A percentile compares a stretch with the other conserved stretches of the same genome.
Conservation (phyloP, 2,797 vertebrate genomes). For the Notolepis coatsorum region DNA sequence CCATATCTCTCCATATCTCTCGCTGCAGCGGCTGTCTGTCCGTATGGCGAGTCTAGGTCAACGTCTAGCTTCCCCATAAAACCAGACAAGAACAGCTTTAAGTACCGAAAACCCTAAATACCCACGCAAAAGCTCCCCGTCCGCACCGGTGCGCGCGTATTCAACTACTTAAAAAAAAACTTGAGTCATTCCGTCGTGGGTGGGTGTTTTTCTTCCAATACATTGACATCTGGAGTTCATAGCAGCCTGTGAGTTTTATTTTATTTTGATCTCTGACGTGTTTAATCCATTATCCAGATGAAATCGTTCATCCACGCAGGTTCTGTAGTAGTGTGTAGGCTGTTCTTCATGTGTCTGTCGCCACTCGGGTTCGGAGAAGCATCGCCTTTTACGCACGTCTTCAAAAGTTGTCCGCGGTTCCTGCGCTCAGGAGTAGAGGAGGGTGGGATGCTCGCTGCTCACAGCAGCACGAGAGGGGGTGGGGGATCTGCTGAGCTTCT, state of each 20-base stretch:
- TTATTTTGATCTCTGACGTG: conserved; percentile 57
- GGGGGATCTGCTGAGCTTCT: not conserved
- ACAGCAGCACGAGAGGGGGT: conserved; percentile 26
- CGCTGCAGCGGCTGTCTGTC: conserved; percentile 51
- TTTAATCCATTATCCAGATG: conserved; percentile 68
- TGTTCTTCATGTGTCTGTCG: conserved; percentile 22
- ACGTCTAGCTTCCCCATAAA: conserved; percentile 60
- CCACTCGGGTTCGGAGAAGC: conserved; percentile 61
- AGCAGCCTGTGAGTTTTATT: conserved; percentile 28
- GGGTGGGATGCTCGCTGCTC: conserved; percentile 66
- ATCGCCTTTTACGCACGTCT: conserved; percentile 25
- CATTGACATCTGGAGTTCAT: conserved; percentile 72
- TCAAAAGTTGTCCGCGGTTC: conserved; percentile 13
- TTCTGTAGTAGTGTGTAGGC: conserved; percentile 1
- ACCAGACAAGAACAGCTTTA: conserved; percentile 46
- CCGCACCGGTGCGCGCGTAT: conserved; percentile 73
- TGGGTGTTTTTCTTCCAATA: conserved; percentile 61
- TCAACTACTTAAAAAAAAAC: conserved; percentile 61
- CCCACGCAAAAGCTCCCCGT: conserved; percentile 64
- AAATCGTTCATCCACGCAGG: conserved; percentile 59
- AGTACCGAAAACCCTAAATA: conserved; percentile 44
- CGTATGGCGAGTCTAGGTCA: conserved; percentile 47
- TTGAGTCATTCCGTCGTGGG: conserved; percentile 70
- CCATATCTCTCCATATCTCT: conserved; percentile 60
- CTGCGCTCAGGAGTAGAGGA: conserved; percentile 44